These are phyloP conservation scores for Alloscopus bannaensis DNA, from an alignment of 2,888 invertebrate species.

Conservation along the genomic window DNA sequence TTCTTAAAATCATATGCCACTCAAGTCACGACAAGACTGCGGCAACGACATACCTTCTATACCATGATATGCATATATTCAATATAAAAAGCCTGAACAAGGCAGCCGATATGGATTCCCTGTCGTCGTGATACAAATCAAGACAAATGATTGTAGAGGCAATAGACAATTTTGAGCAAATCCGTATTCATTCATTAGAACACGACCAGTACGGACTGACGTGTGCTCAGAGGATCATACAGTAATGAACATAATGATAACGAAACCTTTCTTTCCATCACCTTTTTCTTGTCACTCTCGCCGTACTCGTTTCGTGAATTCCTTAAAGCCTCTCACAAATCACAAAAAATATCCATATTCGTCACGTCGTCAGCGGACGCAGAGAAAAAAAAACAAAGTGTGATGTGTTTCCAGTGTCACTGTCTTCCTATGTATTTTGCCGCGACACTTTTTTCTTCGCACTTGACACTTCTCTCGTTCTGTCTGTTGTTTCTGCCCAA, in stretches of 20 bases:
- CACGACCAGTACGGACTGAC: conserved; percentile 11
- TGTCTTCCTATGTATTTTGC: conserved; percentile 11
- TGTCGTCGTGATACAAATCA: too few relatives aligned
- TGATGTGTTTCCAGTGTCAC: conserved; percentile 30
- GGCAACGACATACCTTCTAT: not conserved
- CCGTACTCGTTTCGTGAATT: not conserved
- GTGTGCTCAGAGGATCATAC: not conserved
- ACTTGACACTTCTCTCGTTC: conserved; percentile 34
- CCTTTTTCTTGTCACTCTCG: not conserved
- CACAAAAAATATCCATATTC: conserved; percentile 57
- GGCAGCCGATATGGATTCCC: too few relatives aligned
- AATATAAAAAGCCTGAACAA: too few relatives aligned
- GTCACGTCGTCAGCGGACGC: conserved; percentile 26
- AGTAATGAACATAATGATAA: conserved; percentile 20
- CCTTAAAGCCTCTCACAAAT: conserved; percentile 43
- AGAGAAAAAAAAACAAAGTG: too few relatives aligned
- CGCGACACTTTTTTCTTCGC: conserved; percentile 30
- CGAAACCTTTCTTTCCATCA: conserved; percentile 21
- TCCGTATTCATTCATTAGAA: conserved; percentile 38
- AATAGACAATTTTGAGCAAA: conserved; percentile 26
- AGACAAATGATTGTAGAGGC: conserved; percentile 29
- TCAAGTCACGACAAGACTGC: not conserved
- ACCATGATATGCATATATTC: too few relatives aligned
- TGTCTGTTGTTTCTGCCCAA: too few relatives aligned
- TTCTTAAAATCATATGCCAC: not conserved